Percentiles rank a stretch among this genome's conserved stretches.
phyloP scores from a whole-genome alignment of 2,113 vertebrate species.

The Dasyprocta punctata region DNA sequence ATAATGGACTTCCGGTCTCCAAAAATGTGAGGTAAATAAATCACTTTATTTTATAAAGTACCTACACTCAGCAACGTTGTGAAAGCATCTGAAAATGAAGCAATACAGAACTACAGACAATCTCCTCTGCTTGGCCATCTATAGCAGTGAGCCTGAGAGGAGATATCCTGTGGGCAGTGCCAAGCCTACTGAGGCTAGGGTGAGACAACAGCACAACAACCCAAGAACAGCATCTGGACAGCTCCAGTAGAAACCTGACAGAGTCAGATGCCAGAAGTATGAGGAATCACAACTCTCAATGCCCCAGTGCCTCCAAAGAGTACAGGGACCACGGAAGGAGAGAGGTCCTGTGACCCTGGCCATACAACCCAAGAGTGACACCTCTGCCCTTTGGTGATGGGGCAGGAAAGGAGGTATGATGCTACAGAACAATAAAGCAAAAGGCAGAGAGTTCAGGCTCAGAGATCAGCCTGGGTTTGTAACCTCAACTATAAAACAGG shows the following conservation, averaged over 20 bases:
- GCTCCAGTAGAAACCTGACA: background rate
- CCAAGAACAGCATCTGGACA: background rate
- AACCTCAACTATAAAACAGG: background rate
- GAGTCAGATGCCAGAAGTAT: background rate
- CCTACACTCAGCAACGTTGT: background rate
- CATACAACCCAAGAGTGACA: background rate
- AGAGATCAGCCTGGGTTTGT: background rate
- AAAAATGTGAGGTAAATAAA: background rate
- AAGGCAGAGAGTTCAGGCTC: background rate
- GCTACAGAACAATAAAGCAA: background rate
- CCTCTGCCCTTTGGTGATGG: background rate
- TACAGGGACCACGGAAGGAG: background rate
- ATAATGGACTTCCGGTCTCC: background rate
- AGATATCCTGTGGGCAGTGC: background rate
- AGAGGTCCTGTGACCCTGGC: background rate
- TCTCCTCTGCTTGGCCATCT: background rate
- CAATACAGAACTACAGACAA: background rate
- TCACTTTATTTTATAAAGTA: background rate
- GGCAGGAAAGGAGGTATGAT: background rate
- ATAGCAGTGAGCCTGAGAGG: background rate
- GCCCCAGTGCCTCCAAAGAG: background rate
- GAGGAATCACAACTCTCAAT: background rate
- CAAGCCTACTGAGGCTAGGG: background rate
- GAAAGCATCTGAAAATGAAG: background rate
- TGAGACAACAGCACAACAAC: background rate